Evolutionary conservation across 2,113 vertebrate species (phyloP).

Genomic region (Pseudorectes ferrugineus): DNA sequence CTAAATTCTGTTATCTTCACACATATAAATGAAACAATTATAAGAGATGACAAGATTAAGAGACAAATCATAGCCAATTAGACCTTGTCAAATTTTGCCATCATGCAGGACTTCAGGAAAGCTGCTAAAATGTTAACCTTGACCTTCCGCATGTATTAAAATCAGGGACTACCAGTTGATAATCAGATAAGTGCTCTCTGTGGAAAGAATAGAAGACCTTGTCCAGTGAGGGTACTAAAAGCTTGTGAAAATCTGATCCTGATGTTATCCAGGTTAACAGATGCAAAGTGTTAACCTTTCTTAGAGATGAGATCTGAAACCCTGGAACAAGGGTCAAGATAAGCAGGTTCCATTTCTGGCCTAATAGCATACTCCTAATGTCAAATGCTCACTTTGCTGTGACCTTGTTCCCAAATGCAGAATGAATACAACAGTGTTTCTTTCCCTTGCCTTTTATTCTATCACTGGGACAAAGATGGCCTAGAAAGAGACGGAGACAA

Average conservation of each 20-base stretch:
- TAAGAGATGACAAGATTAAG: not conserved
- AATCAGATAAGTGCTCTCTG: not conserved
- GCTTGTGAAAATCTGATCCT: not conserved
- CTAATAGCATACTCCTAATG: not conserved
- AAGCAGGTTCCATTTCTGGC: not conserved
- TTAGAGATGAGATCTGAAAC: not conserved
- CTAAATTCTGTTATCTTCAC: not conserved
- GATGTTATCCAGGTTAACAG: not conserved
- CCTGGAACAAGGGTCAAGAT: not conserved
- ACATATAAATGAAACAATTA: not conserved
- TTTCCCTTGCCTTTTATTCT: not conserved
- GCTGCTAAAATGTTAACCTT: not conserved
- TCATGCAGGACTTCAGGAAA: not conserved
- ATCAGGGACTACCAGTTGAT: not conserved
- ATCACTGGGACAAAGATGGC: not conserved
- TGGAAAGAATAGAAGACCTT: not conserved
- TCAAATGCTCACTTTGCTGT: not conserved
- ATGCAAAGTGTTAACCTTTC: not conserved
- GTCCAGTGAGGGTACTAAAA: not conserved
- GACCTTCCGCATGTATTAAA: not conserved
- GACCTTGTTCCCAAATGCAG: not conserved
- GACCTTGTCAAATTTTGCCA: not conserved
- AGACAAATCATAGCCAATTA: not conserved
- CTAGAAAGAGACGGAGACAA: not conserved
- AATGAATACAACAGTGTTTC: not conserved